phyloP scores from a whole-genome alignment of 1,140 invertebrate genomes.

The Platyura marginata region DNA sequence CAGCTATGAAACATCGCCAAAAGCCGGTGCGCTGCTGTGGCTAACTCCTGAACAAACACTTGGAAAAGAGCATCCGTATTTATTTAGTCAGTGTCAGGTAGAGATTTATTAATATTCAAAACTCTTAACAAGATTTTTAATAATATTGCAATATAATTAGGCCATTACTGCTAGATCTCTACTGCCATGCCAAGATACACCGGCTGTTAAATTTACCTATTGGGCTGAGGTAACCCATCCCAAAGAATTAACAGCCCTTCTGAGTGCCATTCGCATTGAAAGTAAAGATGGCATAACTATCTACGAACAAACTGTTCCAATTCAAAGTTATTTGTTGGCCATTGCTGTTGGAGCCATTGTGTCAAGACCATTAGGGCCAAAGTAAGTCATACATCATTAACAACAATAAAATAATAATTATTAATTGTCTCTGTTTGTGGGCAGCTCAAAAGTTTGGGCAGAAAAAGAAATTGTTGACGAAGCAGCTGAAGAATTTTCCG shows the following conservation, averaged over 20 bases:
- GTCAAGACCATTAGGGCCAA: slow-evolving; percentile 52
- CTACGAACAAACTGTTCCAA: slow-evolving; percentile 61
- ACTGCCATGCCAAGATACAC: slow-evolving; percentile 87
- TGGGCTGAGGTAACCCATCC: slow-evolving; percentile 62
- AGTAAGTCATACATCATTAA: slow-evolving; percentile 15
- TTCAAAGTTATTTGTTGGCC: slow-evolving; percentile 65
- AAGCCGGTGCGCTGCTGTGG: slow-evolving; percentile 77
- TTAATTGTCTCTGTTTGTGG: slow-evolving; percentile 2
- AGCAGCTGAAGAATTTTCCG: slow-evolving; percentile 72
- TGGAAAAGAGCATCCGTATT: slow-evolving; percentile 69
- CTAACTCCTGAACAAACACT: slow-evolving; percentile 68
- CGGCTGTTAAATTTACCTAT: slow-evolving; percentile 77
- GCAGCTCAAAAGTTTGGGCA: slow-evolving; percentile 64
- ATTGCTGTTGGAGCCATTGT: slow-evolving; percentile 73
- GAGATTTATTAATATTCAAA: too few species aligned
- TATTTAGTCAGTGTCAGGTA: slow-evolving; percentile 87
- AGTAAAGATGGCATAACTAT: slow-evolving; percentile 27
- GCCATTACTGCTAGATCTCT: slow-evolving; percentile 78
- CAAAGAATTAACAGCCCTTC: slow-evolving; percentile 59
- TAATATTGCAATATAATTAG: slow-evolving; percentile 27
- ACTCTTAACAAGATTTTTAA: too few species aligned
- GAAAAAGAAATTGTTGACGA: slow-evolving; percentile 71
- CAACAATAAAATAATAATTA: not conserved
- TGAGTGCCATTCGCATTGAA: slow-evolving; percentile 60
- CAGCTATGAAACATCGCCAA: slow-evolving; percentile 52